Base-by-base conservation (phyloP, 2,888 invertebrate genomes). In the Tipula confusa region DNA sequence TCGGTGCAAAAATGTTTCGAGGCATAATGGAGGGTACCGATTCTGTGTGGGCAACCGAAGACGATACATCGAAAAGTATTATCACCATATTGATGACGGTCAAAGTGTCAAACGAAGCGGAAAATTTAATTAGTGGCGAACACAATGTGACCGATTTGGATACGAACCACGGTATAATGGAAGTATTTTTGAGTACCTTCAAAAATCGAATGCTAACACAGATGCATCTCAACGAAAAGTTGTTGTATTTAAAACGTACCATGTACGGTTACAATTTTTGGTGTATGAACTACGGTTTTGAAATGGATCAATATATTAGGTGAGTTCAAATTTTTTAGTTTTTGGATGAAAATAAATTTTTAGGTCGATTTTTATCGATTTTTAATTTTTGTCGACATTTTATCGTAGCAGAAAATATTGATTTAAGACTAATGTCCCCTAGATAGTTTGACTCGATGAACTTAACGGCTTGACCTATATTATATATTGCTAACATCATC, bases 1-100 rank as follows among this genome's bases (percentile, higher is more conserved):
- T 24, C 7, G 64, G 64, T 24, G 24, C 24, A 11, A 64, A 64
- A 18, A 7, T 24, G 7, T 64, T 24, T 24, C 64, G 64, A 11
- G 89, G 90, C 28, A 89, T 92, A 18, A 87, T 92, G 28, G 89
- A 90, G 38, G 92, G 92, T 79, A 89, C 90, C 7, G 92, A 92
- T 85, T 89, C 90, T 1, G 89, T 92, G 83, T 92, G 92, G 91
- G 90, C 91, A 33, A 85, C 91, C 28, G 92, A 92, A 87, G 89
- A 90, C 36, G 87, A 90, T 2, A 86, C 88, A 1, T 88, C 90
- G 0, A 89, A 89, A 84, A 90, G 90, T 64, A 87, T 91, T 28
- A 91, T 91, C 83, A 91, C 91, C 83, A 89, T 91, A 2, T 87
- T 92, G 0, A 89, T 90, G 24, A 86, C 91, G 13, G 86, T 92